These are phyloP conservation scores for Heliocidaris tuberculata DNA, from an alignment of 35 echinoderm and acorn worm species.

Conservation along the genomic window DNA sequence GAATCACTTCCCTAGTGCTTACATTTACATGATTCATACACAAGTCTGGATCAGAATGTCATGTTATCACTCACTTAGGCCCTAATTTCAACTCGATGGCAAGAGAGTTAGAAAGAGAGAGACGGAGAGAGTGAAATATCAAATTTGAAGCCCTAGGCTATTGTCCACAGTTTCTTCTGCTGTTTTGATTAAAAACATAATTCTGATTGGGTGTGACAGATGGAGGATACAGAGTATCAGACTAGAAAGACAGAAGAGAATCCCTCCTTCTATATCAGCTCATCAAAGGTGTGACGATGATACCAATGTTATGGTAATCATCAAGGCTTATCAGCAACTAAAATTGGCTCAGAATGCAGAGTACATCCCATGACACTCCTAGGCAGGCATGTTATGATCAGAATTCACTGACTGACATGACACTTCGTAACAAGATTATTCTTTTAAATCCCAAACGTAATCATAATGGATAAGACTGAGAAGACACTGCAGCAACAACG, in stretches of 20 bases:
- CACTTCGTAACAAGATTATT: background rate
- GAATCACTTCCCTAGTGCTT: constrained; percentile 2
- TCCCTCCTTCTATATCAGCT: background rate
- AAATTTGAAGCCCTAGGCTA: constrained; percentile 22
- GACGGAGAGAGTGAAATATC: background rate
- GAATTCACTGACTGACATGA: background rate
- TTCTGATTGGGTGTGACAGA: constrained; percentile 36
- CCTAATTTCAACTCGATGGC: background rate
- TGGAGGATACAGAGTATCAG: background rate
- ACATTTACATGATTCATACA: constrained; percentile 3
- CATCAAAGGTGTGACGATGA: background rate
- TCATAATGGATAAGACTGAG: background rate
- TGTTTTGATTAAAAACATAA: constrained; percentile 47
- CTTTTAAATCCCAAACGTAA: background rate
- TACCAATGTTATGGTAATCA: background rate
- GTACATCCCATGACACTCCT: background rate
- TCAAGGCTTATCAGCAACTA: background rate
- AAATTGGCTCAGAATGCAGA: background rate
- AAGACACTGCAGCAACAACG: background rate
- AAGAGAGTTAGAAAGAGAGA: background rate
- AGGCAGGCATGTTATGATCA: background rate
- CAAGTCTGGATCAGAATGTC: constrained; percentile 9
- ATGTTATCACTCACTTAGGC: constrained; percentile 9
- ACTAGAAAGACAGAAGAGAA: background rate
- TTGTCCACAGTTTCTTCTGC: constrained; percentile 39